phyloP scores from a whole-genome alignment of 2,113 vertebrate species.

The Cinclus cinclus region DNA sequence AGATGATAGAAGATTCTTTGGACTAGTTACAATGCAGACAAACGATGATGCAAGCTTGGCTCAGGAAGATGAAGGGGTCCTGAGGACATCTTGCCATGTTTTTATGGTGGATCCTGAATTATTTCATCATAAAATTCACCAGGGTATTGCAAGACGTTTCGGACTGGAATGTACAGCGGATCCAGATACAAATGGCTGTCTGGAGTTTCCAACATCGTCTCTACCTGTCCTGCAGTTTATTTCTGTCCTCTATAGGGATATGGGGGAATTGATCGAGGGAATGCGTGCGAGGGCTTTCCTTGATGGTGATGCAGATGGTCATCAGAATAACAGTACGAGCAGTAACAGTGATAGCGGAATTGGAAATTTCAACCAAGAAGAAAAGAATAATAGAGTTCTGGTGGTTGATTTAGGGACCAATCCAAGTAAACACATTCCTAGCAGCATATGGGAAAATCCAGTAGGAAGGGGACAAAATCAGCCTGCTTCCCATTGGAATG shows the following conservation, averaged over 20 bases:
- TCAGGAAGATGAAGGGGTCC: conserved; percentile 80
- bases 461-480: conserved; percentile 76
- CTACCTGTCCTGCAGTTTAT: conserved; percentile 94
- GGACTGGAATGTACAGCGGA: conserved; percentile 93
- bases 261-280: conserved; percentile 94
- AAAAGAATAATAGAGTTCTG: conserved; percentile 88
- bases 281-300: conserved; percentile 90
- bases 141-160: conserved; percentile 87
- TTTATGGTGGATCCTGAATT: conserved; percentile 97
- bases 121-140: conserved; percentile 91
- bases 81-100: conserved; percentile 96
- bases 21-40: conserved; percentile 95
- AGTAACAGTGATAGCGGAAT: conserved; percentile 98
- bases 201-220: conserved; percentile 93
- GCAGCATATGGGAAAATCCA: conserved; percentile 80
- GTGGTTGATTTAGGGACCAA: conserved; percentile 88
- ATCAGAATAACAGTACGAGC: conserved; percentile 93
- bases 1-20: conserved; percentile 92
- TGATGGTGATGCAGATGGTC: conserved; percentile 88
- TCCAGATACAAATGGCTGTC: conserved; percentile 91
- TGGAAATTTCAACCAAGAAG: conserved; percentile 92
- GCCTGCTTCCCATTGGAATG: conserved; percentile 79
- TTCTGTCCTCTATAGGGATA: conserved; percentile 93
- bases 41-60: conserved; percentile 77
- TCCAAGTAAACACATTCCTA: conserved; percentile 77